phyloP scores from a whole-genome alignment of 2,113 vertebrate genomes.

The Pollimyrus isidori region DNA sequence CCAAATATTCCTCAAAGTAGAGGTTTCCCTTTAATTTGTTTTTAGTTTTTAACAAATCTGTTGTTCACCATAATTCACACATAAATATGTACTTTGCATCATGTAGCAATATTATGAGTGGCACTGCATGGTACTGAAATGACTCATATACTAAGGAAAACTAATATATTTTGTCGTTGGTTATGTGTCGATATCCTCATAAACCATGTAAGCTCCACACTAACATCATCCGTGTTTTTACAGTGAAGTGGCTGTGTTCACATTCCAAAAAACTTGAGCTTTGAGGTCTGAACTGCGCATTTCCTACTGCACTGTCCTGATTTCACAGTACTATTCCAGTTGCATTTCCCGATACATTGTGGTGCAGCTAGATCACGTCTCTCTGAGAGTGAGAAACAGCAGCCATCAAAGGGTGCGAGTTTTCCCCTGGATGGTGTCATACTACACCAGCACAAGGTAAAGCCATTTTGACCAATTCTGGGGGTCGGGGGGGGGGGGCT shows the following conservation, averaged over 20 bases:
- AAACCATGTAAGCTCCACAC: background rate
- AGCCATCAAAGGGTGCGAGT: background rate
- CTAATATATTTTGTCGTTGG: background rate
- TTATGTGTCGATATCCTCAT: background rate
- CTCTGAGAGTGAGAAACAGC: background rate
- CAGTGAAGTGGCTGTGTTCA: background rate
- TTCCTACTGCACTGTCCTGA: background rate
- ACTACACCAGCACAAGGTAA: slow-evolving; percentile 17
- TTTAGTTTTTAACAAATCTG: background rate
- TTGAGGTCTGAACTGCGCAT: background rate
- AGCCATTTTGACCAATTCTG: slow-evolving; percentile 9
- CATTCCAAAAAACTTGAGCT: background rate
- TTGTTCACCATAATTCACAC: background rate
- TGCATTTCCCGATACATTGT: background rate
- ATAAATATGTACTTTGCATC: background rate
- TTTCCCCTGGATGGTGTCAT: slow-evolving; percentile 1
- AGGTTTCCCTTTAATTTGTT: background rate
- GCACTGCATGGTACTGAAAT: background rate
- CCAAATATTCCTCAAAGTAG: background rate
- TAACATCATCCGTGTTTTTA: background rate
- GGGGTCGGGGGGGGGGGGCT: background rate
- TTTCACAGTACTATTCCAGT: background rate
- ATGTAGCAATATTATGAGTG: background rate
- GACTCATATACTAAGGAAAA: background rate
- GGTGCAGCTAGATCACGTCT: background rate